Base-by-base conservation (phyloP, 2,113 vertebrate genomes). In the Sander vitreus region DNA sequence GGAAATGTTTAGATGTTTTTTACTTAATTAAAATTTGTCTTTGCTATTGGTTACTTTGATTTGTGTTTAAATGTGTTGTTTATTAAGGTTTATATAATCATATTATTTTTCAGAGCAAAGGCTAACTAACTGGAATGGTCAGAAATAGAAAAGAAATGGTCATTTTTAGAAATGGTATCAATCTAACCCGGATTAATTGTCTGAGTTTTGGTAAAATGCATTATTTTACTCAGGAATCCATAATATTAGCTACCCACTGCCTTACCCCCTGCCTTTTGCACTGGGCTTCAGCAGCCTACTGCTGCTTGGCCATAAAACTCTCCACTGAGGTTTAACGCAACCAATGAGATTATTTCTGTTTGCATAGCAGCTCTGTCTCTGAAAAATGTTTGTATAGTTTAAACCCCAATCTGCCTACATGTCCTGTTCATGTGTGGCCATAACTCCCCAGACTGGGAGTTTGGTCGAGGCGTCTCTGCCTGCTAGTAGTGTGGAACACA, bases 341-440 rank as follows among this genome's bases (percentile, higher is more conserved):
- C 83, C 79, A 92, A 89, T 87, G 82, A 83, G 91, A 93, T 92
- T 92, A 91, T 88, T 89, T 90, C 65, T 91, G 90, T 90, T 85
- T 87, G 84, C 88, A 85, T 82, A 83, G 88, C 84, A 84, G 75
- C 90, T 82, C 86, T 85, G 84, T 85, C 70, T 85, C 64, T 65
- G 88, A 84, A 89, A 90, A 88, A 72, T 85, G 73, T 90, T 91
- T 93, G 89, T 83, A 70, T 77, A 62, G 85, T 85, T 91, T 85
- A 91, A 93, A 76, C 76, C 83, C 85, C 87, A 78, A 84, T 89
- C 87, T 86, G 85, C 82, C 89, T 58, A 59, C 83, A 90, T 69
- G 90, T 86, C 83, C 82, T 78, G 85, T 89, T 89, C 88, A 90
- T 90, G 90, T 93, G 93, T 90, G 87, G 93, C 81, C 84, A 0